Evolutionary conservation across 2,797 vertebrate species (phyloP).

Genomic region (Nasua narica): DNA sequence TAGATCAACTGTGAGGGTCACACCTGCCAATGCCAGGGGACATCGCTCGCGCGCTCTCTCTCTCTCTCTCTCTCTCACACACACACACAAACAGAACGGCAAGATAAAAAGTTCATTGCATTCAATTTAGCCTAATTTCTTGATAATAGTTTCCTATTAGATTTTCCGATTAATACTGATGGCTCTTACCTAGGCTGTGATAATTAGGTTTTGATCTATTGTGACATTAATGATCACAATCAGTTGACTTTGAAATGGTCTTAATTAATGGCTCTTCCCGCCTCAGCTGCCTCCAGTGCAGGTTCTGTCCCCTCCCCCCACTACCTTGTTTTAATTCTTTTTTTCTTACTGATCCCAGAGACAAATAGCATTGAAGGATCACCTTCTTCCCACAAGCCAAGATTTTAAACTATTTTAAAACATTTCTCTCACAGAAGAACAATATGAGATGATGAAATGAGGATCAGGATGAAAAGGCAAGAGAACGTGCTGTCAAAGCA

Average conservation of each 20-base stretch:
- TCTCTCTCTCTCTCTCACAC: not conserved
- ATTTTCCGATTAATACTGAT: slow-evolving; percentile 79
- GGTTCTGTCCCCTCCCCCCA: not conserved
- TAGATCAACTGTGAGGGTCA: slow-evolving; percentile 54
- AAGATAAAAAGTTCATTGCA: slow-evolving; percentile 73
- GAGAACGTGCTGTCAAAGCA: not conserved
- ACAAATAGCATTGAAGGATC: not conserved
- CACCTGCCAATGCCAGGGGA: slow-evolving; percentile 50
- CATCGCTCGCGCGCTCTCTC: not conserved
- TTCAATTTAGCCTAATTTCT: slow-evolving; percentile 78
- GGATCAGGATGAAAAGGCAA: slow-evolving; percentile 22
- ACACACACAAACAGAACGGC: not conserved
- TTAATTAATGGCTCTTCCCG: slow-evolving; percentile 75
- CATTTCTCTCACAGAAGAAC: slow-evolving; percentile 41
- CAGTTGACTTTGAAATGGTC: slow-evolving; percentile 78
- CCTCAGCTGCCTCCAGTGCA: slow-evolving; percentile 56
- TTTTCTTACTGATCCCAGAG: slow-evolving; percentile 23
- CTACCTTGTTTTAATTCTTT: slow-evolving; percentile 60
- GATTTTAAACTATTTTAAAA: slow-evolving; percentile 39
- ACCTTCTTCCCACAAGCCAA: slow-evolving; percentile 24
- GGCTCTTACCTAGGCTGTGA: slow-evolving; percentile 74
- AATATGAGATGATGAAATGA: slow-evolving; percentile 21
- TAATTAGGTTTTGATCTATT: slow-evolving; percentile 82
- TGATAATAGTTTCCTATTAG: slow-evolving; percentile 78
- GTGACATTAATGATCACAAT: slow-evolving; percentile 80